These are phyloP conservation scores for Autographa pulchrina DNA, from an alignment of 2,888 invertebrate species.

Conservation along the genomic window DNA sequence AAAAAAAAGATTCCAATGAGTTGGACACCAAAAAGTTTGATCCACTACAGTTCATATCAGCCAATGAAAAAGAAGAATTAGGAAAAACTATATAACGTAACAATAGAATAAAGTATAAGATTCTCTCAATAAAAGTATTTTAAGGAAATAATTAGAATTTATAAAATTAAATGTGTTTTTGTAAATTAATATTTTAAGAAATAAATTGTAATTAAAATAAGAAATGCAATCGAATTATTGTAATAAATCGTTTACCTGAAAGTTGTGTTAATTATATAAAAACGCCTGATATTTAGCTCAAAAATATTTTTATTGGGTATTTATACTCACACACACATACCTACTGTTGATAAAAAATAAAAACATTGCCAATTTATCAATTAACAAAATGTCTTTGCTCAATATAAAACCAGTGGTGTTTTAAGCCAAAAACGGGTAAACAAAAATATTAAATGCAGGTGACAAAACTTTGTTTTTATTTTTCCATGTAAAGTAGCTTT, in stretches of 20 bases:
- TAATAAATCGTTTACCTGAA: slow-evolving; percentile 3
- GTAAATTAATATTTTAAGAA: slow-evolving; percentile 3
- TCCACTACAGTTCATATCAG: slow-evolving; percentile 51
- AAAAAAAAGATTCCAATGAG: slow-evolving; percentile 68
- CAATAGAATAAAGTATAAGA: neutral
- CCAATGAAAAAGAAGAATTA: slow-evolving; percentile 30
- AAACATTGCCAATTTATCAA: too few species aligned
- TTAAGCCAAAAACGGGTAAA: too few species aligned
- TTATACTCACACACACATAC: too few species aligned
- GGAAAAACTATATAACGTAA: slow-evolving; percentile 38
- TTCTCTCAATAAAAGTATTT: slow-evolving; percentile 16
- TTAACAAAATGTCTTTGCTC: too few species aligned
- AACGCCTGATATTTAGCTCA: neutral
- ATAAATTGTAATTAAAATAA: slow-evolving; percentile 17
- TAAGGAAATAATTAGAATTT: neutral
- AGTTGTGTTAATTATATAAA: neutral
- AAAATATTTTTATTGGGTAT: neutral
- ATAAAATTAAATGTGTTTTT: neutral
- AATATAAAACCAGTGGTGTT: too few species aligned
- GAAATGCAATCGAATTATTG: slow-evolving; percentile 40
- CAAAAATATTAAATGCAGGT: too few species aligned
- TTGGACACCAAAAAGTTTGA: slow-evolving; percentile 62
- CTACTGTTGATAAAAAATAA: too few species aligned
- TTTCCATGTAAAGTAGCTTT: too few species aligned
- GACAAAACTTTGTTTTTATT: too few species aligned